A percentile compares a stretch with the other conserved stretches of the same genome.
Conservation (phyloP, 92 coral and sea anemone genomes). For the Parazoanthus darwini region DNA sequence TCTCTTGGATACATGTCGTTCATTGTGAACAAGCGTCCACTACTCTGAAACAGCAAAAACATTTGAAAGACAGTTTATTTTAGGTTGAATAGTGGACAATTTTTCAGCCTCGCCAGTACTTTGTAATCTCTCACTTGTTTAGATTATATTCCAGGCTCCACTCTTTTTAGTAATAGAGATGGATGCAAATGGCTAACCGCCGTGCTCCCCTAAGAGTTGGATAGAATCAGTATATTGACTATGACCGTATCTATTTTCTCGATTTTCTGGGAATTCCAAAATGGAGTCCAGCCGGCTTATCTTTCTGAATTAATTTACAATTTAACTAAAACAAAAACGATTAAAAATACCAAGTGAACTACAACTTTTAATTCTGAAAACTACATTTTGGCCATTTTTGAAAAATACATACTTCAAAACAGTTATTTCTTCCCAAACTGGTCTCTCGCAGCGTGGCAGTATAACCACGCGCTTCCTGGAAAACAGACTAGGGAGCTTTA, state of each 20-base stretch:
- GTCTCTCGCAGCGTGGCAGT: too few relatives aligned
- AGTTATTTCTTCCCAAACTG: too few relatives aligned
- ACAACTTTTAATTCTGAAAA: neutral
- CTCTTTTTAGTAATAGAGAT: too few relatives aligned
- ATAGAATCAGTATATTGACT: too few relatives aligned
- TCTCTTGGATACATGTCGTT: constrained; percentile 24
- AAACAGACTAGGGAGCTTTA: too few relatives aligned
- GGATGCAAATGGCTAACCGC: neutral
- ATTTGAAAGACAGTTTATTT: too few relatives aligned
- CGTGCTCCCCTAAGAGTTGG: neutral
- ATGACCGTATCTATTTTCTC: neutral
- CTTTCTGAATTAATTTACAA: neutral
- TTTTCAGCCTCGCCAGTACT: neutral
- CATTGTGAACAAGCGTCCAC: neutral
- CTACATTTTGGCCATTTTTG: too few relatives aligned
- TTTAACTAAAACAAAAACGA: too few relatives aligned
- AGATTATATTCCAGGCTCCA: neutral
- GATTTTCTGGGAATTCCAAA: neutral
- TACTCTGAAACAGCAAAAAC: neutral
- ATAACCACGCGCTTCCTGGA: too few relatives aligned
- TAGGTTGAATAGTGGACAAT: neutral
- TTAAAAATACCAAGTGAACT: neutral
- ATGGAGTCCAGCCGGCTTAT: neutral
- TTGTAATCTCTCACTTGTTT: neutral
- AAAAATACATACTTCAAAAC: too few relatives aligned